These are phyloP conservation scores for Sphecodes monilicornis DNA, from an alignment of 2,888 invertebrate species.

Conservation along the genomic window DNA sequence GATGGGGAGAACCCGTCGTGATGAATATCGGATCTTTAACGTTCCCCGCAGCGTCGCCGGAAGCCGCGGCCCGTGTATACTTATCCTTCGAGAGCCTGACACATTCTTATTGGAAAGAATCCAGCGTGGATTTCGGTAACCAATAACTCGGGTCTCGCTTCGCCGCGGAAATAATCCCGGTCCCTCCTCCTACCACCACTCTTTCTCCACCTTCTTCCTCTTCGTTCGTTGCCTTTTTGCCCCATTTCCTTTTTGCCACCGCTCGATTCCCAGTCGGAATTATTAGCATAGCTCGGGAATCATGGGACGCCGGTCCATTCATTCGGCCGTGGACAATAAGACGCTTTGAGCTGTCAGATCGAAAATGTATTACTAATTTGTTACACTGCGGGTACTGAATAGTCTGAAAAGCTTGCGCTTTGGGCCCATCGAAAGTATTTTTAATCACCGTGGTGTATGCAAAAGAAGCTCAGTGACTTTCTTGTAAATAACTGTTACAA, in stretches of 20 bases:
- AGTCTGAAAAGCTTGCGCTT: not conserved
- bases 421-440: not conserved
- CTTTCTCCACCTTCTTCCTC: not conserved
- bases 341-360: not conserved
- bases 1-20: slow-evolving; percentile 16
- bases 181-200: not conserved
- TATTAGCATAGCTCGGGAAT: not conserved
- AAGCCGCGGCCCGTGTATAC: slow-evolving; percentile 20
- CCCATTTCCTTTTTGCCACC: not conserved
- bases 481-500: no score
- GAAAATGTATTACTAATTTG: not conserved
- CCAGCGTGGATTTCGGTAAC: slow-evolving; percentile 46
- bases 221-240: not conserved
- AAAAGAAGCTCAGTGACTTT: no score
- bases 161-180: slow-evolving; percentile 34
- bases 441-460: not conserved
- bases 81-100: slow-evolving; percentile 37
- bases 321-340: not conserved
- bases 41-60: not conserved
- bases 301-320: not conserved
- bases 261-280: not conserved
- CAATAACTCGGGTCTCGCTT: slow-evolving; percentile 51
- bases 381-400: not conserved
- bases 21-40: slow-evolving; percentile 54
- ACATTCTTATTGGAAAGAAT: slow-evolving; percentile 57